Conservation (phyloP, 2,888 invertebrate genomes). For the Hofmannophila pseudospretella region DNA sequence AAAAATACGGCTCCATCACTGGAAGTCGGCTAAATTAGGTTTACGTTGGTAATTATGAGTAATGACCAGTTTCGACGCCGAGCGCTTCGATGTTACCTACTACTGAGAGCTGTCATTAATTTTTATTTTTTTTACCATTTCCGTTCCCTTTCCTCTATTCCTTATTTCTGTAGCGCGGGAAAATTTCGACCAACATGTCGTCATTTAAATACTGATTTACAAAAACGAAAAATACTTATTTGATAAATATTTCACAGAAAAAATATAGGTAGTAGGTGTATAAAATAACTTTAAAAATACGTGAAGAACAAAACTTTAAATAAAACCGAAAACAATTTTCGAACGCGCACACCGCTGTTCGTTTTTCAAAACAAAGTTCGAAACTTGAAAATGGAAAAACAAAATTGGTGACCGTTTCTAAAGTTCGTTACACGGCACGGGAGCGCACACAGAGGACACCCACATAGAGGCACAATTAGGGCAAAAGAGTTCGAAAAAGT, state of each 20-base stretch:
- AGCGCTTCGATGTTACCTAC: slow-evolving; percentile 46
- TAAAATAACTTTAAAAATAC: background rate
- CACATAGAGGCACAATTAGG: slow-evolving; percentile 49
- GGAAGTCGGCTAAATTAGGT: slow-evolving; percentile 44
- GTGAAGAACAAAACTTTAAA: background rate
- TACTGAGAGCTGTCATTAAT: slow-evolving; percentile 32
- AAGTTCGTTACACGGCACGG: slow-evolving; percentile 32
- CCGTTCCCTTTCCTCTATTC: background rate
- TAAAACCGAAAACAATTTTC: slow-evolving; percentile 5
- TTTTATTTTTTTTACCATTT: slow-evolving; percentile 28
- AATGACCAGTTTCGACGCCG: slow-evolving; percentile 45
- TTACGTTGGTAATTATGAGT: slow-evolving; percentile 63
- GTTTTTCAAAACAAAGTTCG: slow-evolving; percentile 18
- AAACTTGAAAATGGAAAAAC: slow-evolving; percentile 12
- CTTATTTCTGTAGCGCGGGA: too few species aligned
- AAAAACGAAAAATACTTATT: too few species aligned
- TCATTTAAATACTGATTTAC: too few species aligned
- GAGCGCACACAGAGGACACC: slow-evolving; percentile 16
- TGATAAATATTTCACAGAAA: too few species aligned
- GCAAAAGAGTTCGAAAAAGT: slow-evolving; percentile 42
- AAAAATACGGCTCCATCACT: slow-evolving; percentile 22
- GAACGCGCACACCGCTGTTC: slow-evolving; percentile 4
- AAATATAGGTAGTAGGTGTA: background rate
- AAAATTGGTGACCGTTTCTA: slow-evolving; percentile 27
- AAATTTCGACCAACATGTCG: too few species aligned